Evolutionary conservation across 2,888 invertebrate genomes (phyloP).

Genomic region (Coenonympha glycerion): DNA sequence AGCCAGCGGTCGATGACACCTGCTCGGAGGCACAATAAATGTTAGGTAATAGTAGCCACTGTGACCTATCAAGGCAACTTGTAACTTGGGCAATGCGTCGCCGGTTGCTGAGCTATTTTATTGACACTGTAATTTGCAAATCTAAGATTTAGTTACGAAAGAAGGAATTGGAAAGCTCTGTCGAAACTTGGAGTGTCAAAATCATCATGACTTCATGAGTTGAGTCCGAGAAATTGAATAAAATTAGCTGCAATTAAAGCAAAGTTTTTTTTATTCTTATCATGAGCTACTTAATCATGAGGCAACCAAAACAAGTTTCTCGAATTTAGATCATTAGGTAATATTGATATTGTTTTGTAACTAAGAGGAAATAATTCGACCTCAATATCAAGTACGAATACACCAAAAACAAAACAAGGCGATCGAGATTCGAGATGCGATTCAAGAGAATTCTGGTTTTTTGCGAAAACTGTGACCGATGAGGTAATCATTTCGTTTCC

Average conservation of each 20-base stretch:
- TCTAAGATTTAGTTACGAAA: no score
- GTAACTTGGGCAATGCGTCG: neutral
- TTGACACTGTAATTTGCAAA: no score
- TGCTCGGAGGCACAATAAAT: no score
- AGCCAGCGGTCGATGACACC: slow-evolving; percentile 49
- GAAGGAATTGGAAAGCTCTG: no score
- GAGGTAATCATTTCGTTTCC: slow-evolving; percentile 51
- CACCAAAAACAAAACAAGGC: slow-evolving; percentile 27
- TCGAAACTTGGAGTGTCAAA: no score
- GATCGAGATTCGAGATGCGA: slow-evolving; percentile 27
- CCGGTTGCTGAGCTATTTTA: no score
- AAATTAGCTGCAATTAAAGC: neutral
- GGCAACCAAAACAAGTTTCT: neutral
- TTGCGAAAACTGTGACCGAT: slow-evolving; percentile 47
- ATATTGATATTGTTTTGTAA: slow-evolving; percentile 12
- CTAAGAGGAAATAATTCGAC: slow-evolving; percentile 26
- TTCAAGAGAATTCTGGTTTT: slow-evolving; percentile 20
- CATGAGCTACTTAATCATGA: no score
- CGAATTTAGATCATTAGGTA: neutral
- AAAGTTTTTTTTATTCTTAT: neutral
- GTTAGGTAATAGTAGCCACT: neutral
- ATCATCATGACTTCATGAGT: no score
- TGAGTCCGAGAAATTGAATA: no score
- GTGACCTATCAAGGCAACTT: neutral
- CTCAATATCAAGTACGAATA: slow-evolving; percentile 25